These are phyloP conservation scores for Oriolus oriolus DNA, from an alignment of 2,113 vertebrate genomes.

Conservation along the genomic window DNA sequence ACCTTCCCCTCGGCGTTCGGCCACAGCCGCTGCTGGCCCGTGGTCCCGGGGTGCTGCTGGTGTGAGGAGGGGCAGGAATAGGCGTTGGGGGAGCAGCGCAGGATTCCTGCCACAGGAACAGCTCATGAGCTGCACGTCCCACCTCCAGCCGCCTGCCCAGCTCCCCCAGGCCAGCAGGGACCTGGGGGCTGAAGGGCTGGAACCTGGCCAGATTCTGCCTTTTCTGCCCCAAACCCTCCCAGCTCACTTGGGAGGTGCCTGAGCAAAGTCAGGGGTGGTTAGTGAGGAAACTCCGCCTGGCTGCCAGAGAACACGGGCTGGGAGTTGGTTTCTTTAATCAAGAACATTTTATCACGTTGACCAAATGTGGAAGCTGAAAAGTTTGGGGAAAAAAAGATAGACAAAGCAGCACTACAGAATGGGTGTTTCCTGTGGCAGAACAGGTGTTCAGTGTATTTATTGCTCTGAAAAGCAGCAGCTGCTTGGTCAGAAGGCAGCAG, in stretches of 20 bases:
- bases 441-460: background rate
- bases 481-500: background rate
- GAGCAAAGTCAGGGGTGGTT: background rate
- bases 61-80: background rate
- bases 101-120: background rate
- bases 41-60: background rate
- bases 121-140: background rate
- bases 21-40: background rate
- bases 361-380: background rate
- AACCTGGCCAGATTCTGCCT: background rate
- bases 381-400: fast-evolving
- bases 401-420: background rate
- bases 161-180: background rate
- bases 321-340: background rate
- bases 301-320: background rate
- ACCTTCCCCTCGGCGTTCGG: background rate
- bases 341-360: background rate
- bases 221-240: background rate
- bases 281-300: background rate
- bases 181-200: background rate
- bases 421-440: background rate
- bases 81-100: background rate
- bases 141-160: background rate
- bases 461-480: background rate
- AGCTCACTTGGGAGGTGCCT: background rate